Conservation (phyloP, 2,113 vertebrate species). For the Pachypanchax playfairii region DNA sequence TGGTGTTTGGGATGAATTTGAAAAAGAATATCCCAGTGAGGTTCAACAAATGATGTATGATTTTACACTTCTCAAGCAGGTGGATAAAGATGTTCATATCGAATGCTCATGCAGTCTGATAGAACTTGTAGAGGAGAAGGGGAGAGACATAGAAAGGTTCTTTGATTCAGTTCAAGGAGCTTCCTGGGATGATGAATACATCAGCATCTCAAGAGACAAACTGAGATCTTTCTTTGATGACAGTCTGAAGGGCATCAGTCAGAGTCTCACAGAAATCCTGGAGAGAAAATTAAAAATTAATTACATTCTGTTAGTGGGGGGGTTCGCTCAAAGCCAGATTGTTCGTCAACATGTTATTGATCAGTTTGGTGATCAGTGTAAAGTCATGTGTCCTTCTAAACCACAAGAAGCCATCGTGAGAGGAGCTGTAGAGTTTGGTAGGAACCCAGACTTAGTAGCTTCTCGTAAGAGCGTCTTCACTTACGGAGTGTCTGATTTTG, state of each 20-base stretch:
- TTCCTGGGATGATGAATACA: conserved; percentile 12
- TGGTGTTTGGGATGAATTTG: conserved; percentile 24
- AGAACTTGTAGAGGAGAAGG: not conserved
- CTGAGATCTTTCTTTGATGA: conserved; percentile 32
- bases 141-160: not conserved
- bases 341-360: conserved; percentile 11
- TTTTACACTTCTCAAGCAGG: conserved; percentile 11
- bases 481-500: too few relatives aligned
- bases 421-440: not conserved
- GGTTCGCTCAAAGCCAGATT: conserved; percentile 24
- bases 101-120: not conserved
- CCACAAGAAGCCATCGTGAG: not conserved
- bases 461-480: not conserved
- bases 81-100: not conserved
- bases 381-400: not conserved
- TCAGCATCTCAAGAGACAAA: conserved; percentile 17
- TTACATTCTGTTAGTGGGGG: conserved; percentile 45
- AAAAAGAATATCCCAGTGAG: conserved; percentile 8
- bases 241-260: conserved; percentile 16
- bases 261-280: conserved; percentile 23
- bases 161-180: conserved; percentile 11
- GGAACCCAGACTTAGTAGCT: not conserved
- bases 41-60: conserved; percentile 37
- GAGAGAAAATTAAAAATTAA: conserved; percentile 9
- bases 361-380: conserved; percentile 7